Conservation (phyloP, 2,797 vertebrate genomes). For the Poeciliopsis presidionis region DNA sequence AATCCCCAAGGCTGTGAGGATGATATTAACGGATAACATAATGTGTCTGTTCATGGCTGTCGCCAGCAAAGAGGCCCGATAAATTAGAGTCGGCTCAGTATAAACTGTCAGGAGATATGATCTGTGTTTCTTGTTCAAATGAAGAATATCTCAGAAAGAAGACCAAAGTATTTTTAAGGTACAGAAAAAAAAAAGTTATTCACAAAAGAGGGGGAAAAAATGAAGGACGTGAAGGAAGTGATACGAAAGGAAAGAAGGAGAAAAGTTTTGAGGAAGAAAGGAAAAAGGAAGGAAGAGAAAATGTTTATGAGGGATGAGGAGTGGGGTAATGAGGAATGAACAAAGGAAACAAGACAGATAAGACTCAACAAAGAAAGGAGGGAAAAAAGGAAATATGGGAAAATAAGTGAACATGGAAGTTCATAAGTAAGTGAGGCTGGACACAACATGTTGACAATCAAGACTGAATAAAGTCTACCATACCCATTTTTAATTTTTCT, state of each 20-base stretch:
- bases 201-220: not conserved
- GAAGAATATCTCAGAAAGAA: not conserved
- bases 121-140: not conserved
- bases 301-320: not conserved
- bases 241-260: not conserved
- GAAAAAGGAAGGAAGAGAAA: not conserved
- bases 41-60: not conserved
- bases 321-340: not conserved
- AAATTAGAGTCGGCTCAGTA: not conserved
- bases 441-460: not conserved
- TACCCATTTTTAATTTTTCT: not conserved
- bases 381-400: not conserved
- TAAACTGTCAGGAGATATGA: constrained; percentile 1
- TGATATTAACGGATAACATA: constrained; percentile 6
- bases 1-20: not conserved
- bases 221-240: not conserved
- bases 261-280: not conserved
- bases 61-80: not conserved
- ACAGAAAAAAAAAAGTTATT: not conserved
- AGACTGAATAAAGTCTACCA: not conserved
- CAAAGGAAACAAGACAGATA: not conserved
- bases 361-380: not conserved
- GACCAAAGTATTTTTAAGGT: not conserved
- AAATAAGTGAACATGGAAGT: not conserved
- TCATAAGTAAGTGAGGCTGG: not conserved